Conservation (phyloP, 2,888 invertebrate species). For the Nomada ferruginata region DNA sequence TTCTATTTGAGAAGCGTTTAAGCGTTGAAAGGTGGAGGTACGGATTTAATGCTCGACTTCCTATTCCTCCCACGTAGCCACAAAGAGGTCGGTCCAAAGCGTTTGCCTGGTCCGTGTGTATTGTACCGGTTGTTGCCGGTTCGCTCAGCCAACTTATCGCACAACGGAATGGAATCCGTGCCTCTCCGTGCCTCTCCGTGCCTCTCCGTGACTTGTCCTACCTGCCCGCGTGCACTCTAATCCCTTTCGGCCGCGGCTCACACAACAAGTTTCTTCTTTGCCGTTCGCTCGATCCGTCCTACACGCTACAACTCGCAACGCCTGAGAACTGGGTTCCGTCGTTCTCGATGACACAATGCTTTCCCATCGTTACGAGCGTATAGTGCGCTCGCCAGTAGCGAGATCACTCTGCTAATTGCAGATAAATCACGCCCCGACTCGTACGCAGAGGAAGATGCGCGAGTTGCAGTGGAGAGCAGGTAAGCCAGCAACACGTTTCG, state of each 20-base stretch:
- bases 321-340: conserved; percentile 48
- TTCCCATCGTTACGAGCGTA: conserved; percentile 26
- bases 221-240: conserved; percentile 3
- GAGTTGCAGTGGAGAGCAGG: background rate
- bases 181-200: conserved; percentile 47
- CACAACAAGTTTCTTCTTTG: background rate
- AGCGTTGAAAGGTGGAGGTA: conserved; percentile 74
- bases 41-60: conserved; percentile 79
- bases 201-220: conserved; percentile 39
- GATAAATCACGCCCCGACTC: background rate
- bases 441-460: background rate
- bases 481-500: background rate
- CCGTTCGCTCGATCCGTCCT: background rate
- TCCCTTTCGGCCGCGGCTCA: conserved; percentile 6
- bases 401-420: background rate
- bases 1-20: conserved; percentile 73
- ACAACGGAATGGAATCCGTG: conserved; percentile 52
- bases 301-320: conserved; percentile 11
- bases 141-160: conserved; percentile 22
- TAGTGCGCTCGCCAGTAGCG: background rate
- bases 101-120: conserved; percentile 58
- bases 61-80: conserved; percentile 79
- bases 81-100: conserved; percentile 72
- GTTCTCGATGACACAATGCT: conserved; percentile 51
- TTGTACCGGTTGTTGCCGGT: conserved; percentile 31